These are phyloP conservation scores for Pollenia labialis DNA, from an alignment of 2,888 invertebrate species.

Conservation along the genomic window DNA sequence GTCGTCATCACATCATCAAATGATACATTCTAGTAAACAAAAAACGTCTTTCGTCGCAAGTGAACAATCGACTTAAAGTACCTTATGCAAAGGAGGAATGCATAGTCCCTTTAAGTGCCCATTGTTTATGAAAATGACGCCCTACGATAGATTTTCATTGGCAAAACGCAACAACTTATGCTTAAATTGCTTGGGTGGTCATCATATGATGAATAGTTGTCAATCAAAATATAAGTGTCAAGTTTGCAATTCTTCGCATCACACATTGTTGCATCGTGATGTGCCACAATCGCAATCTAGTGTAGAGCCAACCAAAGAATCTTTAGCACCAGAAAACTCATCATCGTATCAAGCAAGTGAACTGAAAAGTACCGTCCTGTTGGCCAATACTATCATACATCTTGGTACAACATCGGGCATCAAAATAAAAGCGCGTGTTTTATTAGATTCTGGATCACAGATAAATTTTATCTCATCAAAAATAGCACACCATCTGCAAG, in stretches of 20 bases:
- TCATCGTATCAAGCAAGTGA: neutral
- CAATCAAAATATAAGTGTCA: neutral
- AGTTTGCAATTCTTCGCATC: too few relatives aligned
- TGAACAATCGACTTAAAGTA: constrained; percentile 1
- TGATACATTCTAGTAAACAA: neutral
- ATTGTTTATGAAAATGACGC: neutral
- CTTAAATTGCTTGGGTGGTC: neutral
- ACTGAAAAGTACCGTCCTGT: neutral
- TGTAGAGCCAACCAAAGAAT: neutral
- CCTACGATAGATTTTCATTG: neutral
- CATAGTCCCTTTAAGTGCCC: constrained; percentile 4
- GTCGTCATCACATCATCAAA: neutral
- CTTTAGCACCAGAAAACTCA: neutral
- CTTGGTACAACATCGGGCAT: neutral
- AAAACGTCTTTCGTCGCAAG: constrained; percentile 2
- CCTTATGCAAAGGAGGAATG: neutral
- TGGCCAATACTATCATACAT: neutral
- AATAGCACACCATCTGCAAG: neutral
- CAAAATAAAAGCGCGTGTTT: constrained; percentile 4
- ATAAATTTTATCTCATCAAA: constrained; percentile 11
- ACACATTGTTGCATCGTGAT: too few relatives aligned
- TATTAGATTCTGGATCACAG: constrained; percentile 2
- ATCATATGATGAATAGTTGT: neutral
- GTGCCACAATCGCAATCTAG: neutral
- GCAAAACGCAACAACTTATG: constrained; percentile 3